These are phyloP conservation scores for Temnothorax longispinosus DNA, from an alignment of 1,140 invertebrate species.

Conservation along the genomic window DNA sequence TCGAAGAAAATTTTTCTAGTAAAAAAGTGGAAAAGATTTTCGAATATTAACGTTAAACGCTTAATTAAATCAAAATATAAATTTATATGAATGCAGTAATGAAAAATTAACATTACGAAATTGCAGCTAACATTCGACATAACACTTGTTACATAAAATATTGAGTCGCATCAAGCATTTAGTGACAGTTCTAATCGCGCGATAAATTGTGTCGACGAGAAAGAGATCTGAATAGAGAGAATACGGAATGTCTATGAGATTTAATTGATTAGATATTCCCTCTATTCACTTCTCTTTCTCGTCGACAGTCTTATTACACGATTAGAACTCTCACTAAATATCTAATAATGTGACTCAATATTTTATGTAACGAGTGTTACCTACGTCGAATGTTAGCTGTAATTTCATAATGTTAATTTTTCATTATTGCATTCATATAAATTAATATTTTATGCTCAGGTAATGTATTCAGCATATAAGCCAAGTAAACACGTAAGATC, in stretches of 20 bases:
- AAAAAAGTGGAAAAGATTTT: not conserved
- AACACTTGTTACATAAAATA: not conserved
- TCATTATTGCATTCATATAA: not conserved
- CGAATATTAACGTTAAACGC: not conserved
- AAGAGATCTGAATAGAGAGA: not conserved
- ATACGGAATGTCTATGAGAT: not conserved
- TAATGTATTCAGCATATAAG: constrained; percentile 10
- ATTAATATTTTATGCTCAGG: not conserved
- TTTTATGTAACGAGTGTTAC: not conserved
- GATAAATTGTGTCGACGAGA: not conserved
- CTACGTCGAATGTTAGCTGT: not conserved
- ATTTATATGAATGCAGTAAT: not conserved
- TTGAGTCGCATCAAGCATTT: not conserved
- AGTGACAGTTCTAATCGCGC: not conserved
- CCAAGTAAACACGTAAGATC: constrained; percentile 34
- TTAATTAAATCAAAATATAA: not conserved
- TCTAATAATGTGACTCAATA: not conserved
- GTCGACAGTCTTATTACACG: not conserved
- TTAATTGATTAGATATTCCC: not conserved
- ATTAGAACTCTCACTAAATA: not conserved
- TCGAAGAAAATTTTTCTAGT: not conserved
- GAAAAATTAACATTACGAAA: not conserved
- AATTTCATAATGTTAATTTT: constrained; percentile 3
- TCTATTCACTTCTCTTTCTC: not conserved
- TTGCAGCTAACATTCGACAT: not conserved